Percentiles rank a stretch among this genome's conserved stretches.
These are phyloP conservation scores for Callospermophilus lateralis DNA, from an alignment of 2,113 vertebrate genomes.

Conservation along the genomic window DNA sequence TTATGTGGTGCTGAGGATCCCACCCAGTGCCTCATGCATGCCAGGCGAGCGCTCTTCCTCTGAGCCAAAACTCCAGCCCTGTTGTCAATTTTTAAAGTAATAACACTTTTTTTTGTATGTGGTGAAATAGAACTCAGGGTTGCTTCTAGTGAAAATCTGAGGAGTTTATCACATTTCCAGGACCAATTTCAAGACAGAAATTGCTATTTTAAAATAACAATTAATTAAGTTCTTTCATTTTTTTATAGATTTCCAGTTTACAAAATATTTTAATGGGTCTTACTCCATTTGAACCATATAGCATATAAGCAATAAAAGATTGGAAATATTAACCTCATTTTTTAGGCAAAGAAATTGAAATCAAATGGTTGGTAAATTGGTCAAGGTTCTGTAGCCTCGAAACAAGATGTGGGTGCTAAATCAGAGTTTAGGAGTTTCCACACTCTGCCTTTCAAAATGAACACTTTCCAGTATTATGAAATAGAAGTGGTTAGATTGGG, in stretches of 20 bases:
- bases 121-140: background rate
- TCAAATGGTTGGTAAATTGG: background rate
- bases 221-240: constrained; percentile 20
- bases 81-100: background rate
- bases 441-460: background rate
- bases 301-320: background rate
- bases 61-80: too few relatives aligned
- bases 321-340: constrained; percentile 2
- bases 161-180: background rate
- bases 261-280: background rate
- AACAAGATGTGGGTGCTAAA: background rate
- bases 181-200: background rate
- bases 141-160: background rate
- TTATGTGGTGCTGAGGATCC: too few relatives aligned
- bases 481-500: background rate
- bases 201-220: constrained; percentile 1
- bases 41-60: too few relatives aligned
- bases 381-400: background rate
- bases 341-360: constrained; percentile 20
- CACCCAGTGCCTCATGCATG: too few relatives aligned
- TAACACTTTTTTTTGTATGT: background rate
- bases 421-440: background rate
- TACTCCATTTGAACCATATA: background rate
- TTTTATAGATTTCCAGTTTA: background rate
- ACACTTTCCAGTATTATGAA: background rate